A percentile compares a stretch with the other conserved stretches of the same genome.
Conservation (phyloP, 1,140 invertebrate genomes). For the Trichoplusia ni region DNA sequence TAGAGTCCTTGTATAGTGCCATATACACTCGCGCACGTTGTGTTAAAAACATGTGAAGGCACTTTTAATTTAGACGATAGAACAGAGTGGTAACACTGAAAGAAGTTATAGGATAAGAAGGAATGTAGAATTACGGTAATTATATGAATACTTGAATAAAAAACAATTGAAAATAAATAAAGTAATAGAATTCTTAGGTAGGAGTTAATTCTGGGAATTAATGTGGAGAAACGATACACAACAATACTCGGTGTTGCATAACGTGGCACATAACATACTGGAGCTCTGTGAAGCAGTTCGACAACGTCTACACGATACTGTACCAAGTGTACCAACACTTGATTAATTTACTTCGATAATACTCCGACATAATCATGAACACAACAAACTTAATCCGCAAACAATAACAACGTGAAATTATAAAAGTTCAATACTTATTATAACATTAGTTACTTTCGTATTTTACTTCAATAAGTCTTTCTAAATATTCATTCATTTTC, state of each 20-base stretch:
- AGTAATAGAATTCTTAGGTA: neutral
- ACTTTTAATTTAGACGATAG: conserved; percentile 65
- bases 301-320: conserved; percentile 14
- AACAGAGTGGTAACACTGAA: conserved; percentile 22
- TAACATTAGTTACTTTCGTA: conserved; percentile 79
- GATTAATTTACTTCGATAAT: conserved; percentile 22
- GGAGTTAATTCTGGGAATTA: neutral
- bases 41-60: conserved; percentile 68
- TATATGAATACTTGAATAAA: too few relatives aligned
- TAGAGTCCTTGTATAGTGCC: conserved; percentile 16
- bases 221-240: neutral
- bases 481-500: conserved; percentile 80
- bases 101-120: neutral
- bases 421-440: conserved; percentile 75
- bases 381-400: conserved; percentile 38
- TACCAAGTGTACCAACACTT: conserved; percentile 21
- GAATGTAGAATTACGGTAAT: too few relatives aligned
- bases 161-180: neutral
- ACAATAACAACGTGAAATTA: conserved; percentile 50
- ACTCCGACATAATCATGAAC: conserved; percentile 19
- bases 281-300: conserved; percentile 30
- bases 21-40: conserved; percentile 44
- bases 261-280: neutral
- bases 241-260: conserved; percentile 18
- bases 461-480: conserved; percentile 81